Base-by-base conservation (phyloP, 2,113 vertebrate species). In the Macaca mulatta region DNA sequence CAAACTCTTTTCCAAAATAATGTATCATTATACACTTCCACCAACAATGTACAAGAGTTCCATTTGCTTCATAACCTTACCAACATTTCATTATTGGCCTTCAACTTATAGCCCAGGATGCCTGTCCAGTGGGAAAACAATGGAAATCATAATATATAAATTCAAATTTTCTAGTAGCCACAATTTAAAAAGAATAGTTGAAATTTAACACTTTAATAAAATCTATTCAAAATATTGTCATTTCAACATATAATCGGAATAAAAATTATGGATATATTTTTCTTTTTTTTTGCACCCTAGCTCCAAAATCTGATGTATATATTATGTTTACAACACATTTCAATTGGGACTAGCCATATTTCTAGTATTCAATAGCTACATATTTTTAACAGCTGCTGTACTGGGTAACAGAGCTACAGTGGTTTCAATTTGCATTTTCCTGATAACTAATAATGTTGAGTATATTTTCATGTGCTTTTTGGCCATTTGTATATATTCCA, bases 151-250 rank as follows among this genome's bases (percentile, higher is more conserved):
- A 87, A 64, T 12, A 50, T 16, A 18, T 57, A 74, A 77, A 89
- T 89, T 86, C 30, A 86, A 93, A 89, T 70, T 90, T 85, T 74
- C 48, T 69, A 90, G 81, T 45, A 89, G 61, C 30, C 8, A 32
- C 18, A n/a, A 55, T 45, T 89, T 64, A 40, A 43, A 90, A 55
- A 90, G 27, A 52, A 75, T 67, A 80, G 59, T 43, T 25, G 35
- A 95, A 87, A 45, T 57, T 79, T 74, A 74, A 78, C 88, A 89
- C 45, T 89, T 78, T 64, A 77, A 38, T 89, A 78, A 96, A 72
- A 96, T 79, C 50, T 79, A 87, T 64, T 52, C 8, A 92, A 90
- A 88, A 50, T 67, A 92, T 67, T 83, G 67, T 55, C 27, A 75
- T 88, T 82, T 79, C 18, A 93, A 35, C 18, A 59, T 57, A 14